These are phyloP conservation scores for Falco columbarius DNA, from an alignment of 2,797 vertebrate genomes.

Conservation along the genomic window DNA sequence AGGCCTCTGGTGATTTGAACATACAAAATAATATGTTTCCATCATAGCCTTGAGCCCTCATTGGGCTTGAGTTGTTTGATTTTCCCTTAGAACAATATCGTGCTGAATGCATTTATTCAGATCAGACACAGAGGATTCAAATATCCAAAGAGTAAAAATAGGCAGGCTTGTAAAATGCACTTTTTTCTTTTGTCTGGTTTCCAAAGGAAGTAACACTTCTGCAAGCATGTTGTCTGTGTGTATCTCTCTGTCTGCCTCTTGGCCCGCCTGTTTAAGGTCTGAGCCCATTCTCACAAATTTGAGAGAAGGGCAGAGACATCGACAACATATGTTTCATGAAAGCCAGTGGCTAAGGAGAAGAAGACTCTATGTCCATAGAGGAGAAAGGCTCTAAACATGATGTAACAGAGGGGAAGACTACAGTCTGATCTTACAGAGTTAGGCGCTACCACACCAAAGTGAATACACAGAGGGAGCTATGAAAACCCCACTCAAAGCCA, in stretches of 20 bases:
- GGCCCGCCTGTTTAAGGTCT: neutral
- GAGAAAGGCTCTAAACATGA: neutral
- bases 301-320: neutral
- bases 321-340: neutral
- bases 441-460: neutral
- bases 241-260: neutral
- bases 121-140: neutral
- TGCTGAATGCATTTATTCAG: neutral
- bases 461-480: neutral
- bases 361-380: accelerated
- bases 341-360: neutral
- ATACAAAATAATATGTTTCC: neutral
- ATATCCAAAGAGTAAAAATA: neutral
- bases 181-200: slow-evolving; percentile 27
- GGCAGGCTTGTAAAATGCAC: neutral
- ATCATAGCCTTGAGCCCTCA: neutral
- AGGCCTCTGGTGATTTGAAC: neutral
- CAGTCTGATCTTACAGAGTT: neutral
- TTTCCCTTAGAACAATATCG: neutral
- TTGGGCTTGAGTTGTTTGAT: neutral
- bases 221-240: neutral
- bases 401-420: neutral
- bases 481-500: neutral
- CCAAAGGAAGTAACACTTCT: slow-evolving; percentile 22
- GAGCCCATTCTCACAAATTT: neutral